These are phyloP conservation scores for Rhaphigaster nebulosa DNA, from an alignment of 2,888 invertebrate species.

Conservation along the genomic window DNA sequence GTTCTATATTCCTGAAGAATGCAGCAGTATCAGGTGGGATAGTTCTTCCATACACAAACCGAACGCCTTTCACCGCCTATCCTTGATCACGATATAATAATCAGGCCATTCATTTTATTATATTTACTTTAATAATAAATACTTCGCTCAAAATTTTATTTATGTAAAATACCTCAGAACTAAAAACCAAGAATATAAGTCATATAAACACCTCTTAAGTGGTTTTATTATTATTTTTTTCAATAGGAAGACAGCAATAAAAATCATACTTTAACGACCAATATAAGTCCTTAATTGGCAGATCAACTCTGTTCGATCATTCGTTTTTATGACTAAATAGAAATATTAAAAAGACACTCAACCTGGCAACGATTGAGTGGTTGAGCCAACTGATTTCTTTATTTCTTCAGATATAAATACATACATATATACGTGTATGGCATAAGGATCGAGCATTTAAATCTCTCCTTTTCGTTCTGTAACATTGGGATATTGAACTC, in stretches of 20 bases:
- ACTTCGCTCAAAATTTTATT: neutral
- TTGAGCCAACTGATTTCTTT: neutral
- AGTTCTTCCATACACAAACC: neutral
- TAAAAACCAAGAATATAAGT: too few relatives aligned
- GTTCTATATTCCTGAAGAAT: neutral
- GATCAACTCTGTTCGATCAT: neutral
- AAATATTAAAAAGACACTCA: neutral
- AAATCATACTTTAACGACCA: neutral
- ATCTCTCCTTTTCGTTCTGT: too few relatives aligned
- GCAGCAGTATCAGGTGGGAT: neutral
- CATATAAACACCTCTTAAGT: too few relatives aligned
- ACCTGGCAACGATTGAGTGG: neutral
- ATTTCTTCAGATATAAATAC: too few relatives aligned
- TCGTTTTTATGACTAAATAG: neutral
- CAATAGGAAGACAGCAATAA: too few relatives aligned
- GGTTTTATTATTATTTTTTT: neutral
- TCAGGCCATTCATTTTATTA: neutral
- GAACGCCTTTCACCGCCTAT: neutral
- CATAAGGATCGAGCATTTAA: too few relatives aligned
- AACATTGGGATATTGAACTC: too few relatives aligned
- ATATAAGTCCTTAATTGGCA: neutral
- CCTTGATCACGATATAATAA: neutral
- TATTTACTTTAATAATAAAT: neutral
- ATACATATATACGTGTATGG: too few relatives aligned
- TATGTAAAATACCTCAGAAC: neutral